Base-by-base conservation (phyloP, 2,797 vertebrate species). In the Enoplosus armatus region DNA sequence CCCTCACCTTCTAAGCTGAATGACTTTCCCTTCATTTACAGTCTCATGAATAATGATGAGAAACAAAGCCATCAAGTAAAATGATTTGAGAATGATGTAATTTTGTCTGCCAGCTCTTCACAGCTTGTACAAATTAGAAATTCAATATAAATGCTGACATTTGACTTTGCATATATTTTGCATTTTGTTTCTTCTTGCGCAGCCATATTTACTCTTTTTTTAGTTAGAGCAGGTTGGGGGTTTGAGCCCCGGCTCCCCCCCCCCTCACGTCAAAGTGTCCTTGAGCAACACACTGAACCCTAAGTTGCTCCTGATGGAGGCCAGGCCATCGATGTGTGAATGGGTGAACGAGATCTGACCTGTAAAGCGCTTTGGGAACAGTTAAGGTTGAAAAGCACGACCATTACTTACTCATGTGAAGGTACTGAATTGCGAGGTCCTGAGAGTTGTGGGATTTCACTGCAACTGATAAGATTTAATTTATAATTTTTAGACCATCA, bases 1-100 rank as follows among this genome's bases (percentile, higher is more conserved):
- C 16, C 9, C 39, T 83, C 72, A 75, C 63, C 71, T 79, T 77
- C 35, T 56, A 48, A 27, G 69, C 66, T 22, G 47, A 74, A 41
- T 16, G 29, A 64, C 59, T 77, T 78, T 72, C 67, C 63, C 61
- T 83, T 82, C 70, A 71, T 85, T 79, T 43, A 75, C 66, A 47
- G 73, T 31, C 54, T 87, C 80, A 75, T 84, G 83, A 87, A 88
- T 87, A 85, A 84, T 56, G 71, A 87, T 78, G 78, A 87, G 61
- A 71, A 73, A 61, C 60, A 58, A 85, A 85, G 18, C 39, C 51
- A 41, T 75, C 63, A 27, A 41, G 45, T 6, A n/a, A 51, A 76
- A 72, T 63, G 24, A 81, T 79, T 58, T 8, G 24, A 66, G 29
- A 50, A 61, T 20, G 67, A 67, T 51, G 16, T 26, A 26, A 27